Evolutionary conservation across 2,888 invertebrate species (phyloP), one percentile per base, ranked within the genome.

Genomic region (Dynastes tityus): DNA sequence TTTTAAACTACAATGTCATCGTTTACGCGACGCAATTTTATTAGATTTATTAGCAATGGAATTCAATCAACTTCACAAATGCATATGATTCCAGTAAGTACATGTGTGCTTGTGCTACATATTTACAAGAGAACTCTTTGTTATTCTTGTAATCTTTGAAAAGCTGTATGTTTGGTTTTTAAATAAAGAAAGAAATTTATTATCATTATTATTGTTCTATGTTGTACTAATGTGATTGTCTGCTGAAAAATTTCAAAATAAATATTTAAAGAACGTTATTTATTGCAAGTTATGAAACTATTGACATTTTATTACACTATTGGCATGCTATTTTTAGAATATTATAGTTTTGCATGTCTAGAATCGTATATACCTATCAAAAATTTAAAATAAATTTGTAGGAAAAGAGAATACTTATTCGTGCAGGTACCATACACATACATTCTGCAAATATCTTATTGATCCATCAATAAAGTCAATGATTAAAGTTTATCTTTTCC

Each of bases 1-100:
- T 77, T 51, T 27, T 51, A 13, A 27, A 61, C 45, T 45, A 27
- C 29, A 45, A 68, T 74, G 40, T 49, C 68, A 40, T 40, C 27
- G 40, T 8, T 8, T 29, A 8, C n/a, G 45, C 45, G 13, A 40
- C 40, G 73, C 63, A 74, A 74, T 74, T 61, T 74, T 45, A 61
- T 74, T 74, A 61, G 61, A 13, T 49, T 51, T 51, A 68, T 49
- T 61, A 45, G 9, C 22, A 45, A 45, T 45, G 45, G 8, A 11
- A 27, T 45, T 45, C 45, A 58, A 73, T 73, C 27, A 61, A 45
- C 22, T 45, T 40, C 13, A 61, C 53, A 27, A 61, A 61, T 45
- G 45, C 40, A 74, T 13, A 74, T 29, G 13, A 40, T 13, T 27
- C 27, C 40, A 51, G 45, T 68, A 13, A 6, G 51, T 27, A 51